phyloP scores from a whole-genome alignment of 2,888 invertebrate species.

The Argynnis bischoffii region DNA sequence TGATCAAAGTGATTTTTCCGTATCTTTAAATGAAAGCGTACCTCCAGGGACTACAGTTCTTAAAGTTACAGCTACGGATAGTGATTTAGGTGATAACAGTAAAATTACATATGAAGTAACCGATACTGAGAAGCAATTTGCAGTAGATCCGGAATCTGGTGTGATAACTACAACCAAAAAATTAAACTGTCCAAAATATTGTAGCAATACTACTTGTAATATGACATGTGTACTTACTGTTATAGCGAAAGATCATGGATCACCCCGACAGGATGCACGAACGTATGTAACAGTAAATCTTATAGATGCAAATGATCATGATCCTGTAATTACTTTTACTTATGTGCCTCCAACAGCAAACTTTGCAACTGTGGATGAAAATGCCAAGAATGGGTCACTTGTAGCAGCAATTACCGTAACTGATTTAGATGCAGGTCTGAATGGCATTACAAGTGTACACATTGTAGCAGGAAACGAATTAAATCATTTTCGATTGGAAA shows the following conservation, averaged over 20 bases:
- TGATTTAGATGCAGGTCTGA: constrained; percentile 95
- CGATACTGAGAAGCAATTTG: constrained; percentile 93
- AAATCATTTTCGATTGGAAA: constrained; percentile 93
- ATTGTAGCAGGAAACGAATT: constrained; percentile 95
- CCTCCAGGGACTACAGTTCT: constrained; percentile 94
- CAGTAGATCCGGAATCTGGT: constrained; percentile 95
- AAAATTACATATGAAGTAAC: constrained; percentile 95
- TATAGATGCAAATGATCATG: constrained; percentile 96
- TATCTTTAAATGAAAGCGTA: constrained; percentile 95
- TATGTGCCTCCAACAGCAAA: constrained; percentile 92
- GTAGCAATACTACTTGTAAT: constrained; percentile 87
- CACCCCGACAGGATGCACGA: constrained; percentile 94
- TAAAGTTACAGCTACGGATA: constrained; percentile 96
- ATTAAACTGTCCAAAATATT: constrained; percentile 91
- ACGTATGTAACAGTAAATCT: constrained; percentile 96
- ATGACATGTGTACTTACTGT: constrained; percentile 98
- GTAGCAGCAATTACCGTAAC: constrained; percentile 96
- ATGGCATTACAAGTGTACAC: constrained; percentile 92
- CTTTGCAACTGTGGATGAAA: constrained; percentile 96
- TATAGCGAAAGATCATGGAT: constrained; percentile 95
- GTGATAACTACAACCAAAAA: constrained; percentile 92
- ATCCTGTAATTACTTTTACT: constrained; percentile 93
- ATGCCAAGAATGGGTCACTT: constrained; percentile 93
- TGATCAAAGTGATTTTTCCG: constrained; percentile 96
- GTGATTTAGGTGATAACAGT: constrained; percentile 95